phyloP scores from a whole-genome alignment of 2,888 invertebrate species.

The Spatulosminthurus flaviceps region DNA sequence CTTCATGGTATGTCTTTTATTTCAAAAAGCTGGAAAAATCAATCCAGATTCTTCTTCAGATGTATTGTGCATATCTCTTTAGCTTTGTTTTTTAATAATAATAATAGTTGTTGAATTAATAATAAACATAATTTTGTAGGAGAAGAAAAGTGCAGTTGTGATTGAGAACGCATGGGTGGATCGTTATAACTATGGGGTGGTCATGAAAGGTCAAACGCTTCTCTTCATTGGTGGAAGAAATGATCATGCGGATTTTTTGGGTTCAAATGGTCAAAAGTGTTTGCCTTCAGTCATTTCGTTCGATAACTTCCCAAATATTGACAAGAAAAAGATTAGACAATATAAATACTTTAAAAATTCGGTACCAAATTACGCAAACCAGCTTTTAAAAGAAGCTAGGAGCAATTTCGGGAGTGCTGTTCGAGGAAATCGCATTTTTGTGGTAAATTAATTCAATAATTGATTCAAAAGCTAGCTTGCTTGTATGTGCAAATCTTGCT shows the following conservation, averaged over 20 bases:
- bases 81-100: too few relatives aligned
- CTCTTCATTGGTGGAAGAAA: background rate
- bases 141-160: background rate
- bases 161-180: background rate
- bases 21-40: too few relatives aligned
- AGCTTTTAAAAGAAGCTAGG: background rate
- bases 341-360: background rate
- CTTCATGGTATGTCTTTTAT: too few relatives aligned
- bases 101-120: too few relatives aligned
- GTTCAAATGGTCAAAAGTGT: background rate
- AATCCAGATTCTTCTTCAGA: too few relatives aligned
- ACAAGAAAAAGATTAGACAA: background rate
- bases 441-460: background rate
- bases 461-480: background rate
- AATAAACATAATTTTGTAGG: background rate
- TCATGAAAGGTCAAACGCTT: background rate
- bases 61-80: too few relatives aligned
- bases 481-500: background rate
- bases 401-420: background rate
- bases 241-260: background rate
- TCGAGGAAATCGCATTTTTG: background rate
- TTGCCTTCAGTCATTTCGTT: background rate
- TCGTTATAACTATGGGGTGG: background rate
- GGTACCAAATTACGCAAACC: background rate
- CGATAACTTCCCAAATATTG: background rate